phyloP scores from a whole-genome alignment of 2,888 invertebrate species.

The Blastobasis adustella region DNA sequence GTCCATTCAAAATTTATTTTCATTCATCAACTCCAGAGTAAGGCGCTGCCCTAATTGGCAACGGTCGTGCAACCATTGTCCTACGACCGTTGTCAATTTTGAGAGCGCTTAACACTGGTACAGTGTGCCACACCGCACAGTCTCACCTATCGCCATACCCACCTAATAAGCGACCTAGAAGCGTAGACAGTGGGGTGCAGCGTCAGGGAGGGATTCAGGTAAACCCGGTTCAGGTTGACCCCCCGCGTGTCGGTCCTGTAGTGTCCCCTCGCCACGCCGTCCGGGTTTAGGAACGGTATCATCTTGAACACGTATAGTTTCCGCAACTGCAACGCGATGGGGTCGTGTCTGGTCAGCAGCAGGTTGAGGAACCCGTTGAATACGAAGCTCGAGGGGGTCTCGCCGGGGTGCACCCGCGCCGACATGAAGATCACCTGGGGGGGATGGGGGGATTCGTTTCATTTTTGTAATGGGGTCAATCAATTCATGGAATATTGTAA shows the following conservation, averaged over 20 bases:
- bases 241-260: constrained; percentile 91
- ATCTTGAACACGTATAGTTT: constrained; percentile 90
- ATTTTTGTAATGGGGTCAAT: too few relatives aligned
- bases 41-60: too few relatives aligned
- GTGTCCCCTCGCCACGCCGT: constrained; percentile 90
- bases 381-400: constrained; percentile 93
- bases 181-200: constrained; percentile 91
- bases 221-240: constrained; percentile 91
- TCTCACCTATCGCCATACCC: constrained; percentile 7
- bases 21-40: too few relatives aligned
- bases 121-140: too few relatives aligned
- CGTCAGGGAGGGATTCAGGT: constrained; percentile 82
- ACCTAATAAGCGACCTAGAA: constrained; percentile 84
- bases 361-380: constrained; percentile 91
- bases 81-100: too few relatives aligned
- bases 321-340: constrained; percentile 82
- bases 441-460: too few relatives aligned
- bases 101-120: too few relatives aligned
- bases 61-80: too few relatives aligned
- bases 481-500: too few relatives aligned
- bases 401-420: constrained; percentile 93
- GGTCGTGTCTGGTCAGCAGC: constrained; percentile 82
- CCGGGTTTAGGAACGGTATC: constrained; percentile 93
- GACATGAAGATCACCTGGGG: constrained; percentile 86
- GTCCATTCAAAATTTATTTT: background rate